phyloP scores from a whole-genome alignment of 2,113 vertebrate genomes.

The Lates calcarifer region DNA sequence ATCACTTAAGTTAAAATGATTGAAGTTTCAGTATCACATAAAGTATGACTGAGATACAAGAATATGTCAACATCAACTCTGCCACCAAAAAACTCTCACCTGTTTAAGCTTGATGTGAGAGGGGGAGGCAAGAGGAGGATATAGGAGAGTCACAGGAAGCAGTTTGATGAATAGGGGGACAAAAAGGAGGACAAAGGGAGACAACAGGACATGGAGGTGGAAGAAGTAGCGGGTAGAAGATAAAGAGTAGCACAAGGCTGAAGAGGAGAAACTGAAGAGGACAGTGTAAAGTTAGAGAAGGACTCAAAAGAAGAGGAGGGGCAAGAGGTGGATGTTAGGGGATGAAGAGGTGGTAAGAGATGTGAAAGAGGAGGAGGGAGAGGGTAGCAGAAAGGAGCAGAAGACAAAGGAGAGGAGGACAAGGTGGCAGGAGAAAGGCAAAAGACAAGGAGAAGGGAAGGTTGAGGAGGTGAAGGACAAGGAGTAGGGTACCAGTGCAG shows the following conservation, averaged over 20 bases:
- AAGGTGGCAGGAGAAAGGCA: slow-evolving; percentile 63
- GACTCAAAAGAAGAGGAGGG: neutral
- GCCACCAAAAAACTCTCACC: neutral
- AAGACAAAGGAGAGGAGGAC: slow-evolving; percentile 3
- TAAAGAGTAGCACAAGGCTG: neutral
- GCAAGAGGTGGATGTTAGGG: neutral
- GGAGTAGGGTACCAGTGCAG: slow-evolving; percentile 74
- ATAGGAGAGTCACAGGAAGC: neutral
- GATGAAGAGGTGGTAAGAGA: neutral
- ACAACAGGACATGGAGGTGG: neutral
- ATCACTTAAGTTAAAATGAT: neutral
- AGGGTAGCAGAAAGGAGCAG: slow-evolving; percentile 12
- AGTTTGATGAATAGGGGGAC: neutral
- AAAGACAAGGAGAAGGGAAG: slow-evolving; percentile 33
- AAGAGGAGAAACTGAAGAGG: slow-evolving; percentile 18
- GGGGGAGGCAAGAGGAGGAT: neutral
- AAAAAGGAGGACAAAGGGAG: neutral
- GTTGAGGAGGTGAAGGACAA: slow-evolving; percentile 66
- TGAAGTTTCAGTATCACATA: neutral
- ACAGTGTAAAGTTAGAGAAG: slow-evolving; percentile 59
- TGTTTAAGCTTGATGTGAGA: neutral
- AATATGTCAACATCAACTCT: neutral
- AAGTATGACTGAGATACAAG: neutral
- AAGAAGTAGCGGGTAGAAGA: neutral
- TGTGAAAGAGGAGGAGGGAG: slow-evolving; percentile 4